Base-by-base conservation (phyloP, 2,797 vertebrate genomes). In the Thaleichthys pacificus region DNA sequence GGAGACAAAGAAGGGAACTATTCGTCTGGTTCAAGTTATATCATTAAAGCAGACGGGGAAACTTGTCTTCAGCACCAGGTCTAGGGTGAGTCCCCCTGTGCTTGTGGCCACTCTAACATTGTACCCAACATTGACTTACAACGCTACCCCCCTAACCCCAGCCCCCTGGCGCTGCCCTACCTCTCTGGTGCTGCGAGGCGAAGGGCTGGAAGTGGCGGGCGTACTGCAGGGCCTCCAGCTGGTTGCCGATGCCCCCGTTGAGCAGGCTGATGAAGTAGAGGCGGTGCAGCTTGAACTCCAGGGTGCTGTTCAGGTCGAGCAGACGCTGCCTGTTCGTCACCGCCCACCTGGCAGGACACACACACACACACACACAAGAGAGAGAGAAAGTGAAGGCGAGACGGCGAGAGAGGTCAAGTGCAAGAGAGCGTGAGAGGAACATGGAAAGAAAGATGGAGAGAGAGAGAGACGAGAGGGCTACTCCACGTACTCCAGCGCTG, bases 141-240 rank as follows among this genome's bases (percentile, higher is more conserved):
- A 30, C 28, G 28, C 28, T 4, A 4, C 28, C 35, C 42, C 42
- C 9, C 42, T 47, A 47, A 47, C 9, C 42, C 42, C 12, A 47
- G 7, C 12, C 38, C 38, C 12, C 42, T 47, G 42, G 19, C n/a
- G 4, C 32, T 19, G 19, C 5, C 65, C 75, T 75, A 96, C 96
- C 95, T 90, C 94, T 93, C 91, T 96, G 95, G 81, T 97, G 96
- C 81, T 96, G 93, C 14, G 91, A 86, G 49, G 95, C 96, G 26
- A 96, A 97, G 5, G 95, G 95, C 87, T 97, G 95, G 79, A 97
- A 97, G 80, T 96, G 95, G 54, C 95, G 88, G 32, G 96, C 95
- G 0, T 97, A 96, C 88, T 93, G 95, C 81, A 97, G 89, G 7
- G 95, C 96, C 84, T 97, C 93, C 84, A 94, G 91, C 87, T 97